Conservation (phyloP, 2,888 invertebrate species). For the Lutraria lutraria region DNA sequence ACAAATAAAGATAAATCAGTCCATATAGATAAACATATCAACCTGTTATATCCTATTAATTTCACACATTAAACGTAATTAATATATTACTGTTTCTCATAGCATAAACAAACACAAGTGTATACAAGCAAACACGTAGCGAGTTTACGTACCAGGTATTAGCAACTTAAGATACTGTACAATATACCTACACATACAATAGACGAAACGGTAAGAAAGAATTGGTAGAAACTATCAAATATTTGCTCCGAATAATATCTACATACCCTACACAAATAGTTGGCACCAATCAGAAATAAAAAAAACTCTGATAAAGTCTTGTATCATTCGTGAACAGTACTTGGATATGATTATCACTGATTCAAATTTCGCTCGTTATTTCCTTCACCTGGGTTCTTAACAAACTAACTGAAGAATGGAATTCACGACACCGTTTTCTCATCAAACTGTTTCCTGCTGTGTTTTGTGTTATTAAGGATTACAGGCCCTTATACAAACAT, state of each 20-base stretch:
- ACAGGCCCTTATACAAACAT: too few species aligned
- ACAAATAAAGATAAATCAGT: not conserved
- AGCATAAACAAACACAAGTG: not conserved
- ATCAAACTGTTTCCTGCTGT: not conserved
- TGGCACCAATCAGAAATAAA: not conserved
- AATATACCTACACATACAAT: slow-evolving; percentile 10
- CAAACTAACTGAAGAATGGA: not conserved
- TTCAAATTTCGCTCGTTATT: not conserved
- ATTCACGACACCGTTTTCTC: not conserved
- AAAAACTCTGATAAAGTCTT: not conserved
- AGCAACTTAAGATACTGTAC: not conserved
- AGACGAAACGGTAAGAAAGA: not conserved
- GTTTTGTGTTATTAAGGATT: not conserved
- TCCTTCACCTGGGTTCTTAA: not conserved
- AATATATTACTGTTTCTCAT: not conserved
- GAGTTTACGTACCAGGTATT: not conserved
- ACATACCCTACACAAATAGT: not conserved
- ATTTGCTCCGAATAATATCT: not conserved
- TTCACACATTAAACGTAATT: not conserved
- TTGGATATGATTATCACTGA: not conserved
- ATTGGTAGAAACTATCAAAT: not conserved
- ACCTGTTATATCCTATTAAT: not conserved
- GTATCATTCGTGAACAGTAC: not conserved
- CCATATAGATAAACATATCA: not conserved
- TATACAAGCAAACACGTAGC: not conserved